Percentiles rank a stretch among this genome's conserved stretches.
Evolutionary conservation across 2,113 vertebrate species (phyloP).

Genomic region (Poeciliopsis prolifica): DNA sequence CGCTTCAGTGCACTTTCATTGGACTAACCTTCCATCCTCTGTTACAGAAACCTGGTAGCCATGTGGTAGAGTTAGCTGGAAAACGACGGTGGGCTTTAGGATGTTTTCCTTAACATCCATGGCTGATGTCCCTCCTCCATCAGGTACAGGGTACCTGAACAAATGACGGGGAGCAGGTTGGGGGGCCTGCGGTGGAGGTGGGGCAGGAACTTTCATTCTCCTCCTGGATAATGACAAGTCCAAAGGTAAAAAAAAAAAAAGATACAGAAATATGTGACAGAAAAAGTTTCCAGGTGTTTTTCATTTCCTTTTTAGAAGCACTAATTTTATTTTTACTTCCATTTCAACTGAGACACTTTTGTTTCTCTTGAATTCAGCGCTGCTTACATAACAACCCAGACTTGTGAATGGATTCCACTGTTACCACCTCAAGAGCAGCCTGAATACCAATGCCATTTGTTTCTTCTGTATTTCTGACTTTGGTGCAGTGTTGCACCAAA

Average conservation of each 20-base stretch:
- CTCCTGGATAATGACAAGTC: slow-evolving; percentile 68
- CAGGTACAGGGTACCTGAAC: slow-evolving; percentile 69
- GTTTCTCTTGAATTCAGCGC: slow-evolving; percentile 4
- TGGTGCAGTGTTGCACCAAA: slow-evolving; percentile 5
- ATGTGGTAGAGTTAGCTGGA: slow-evolving; percentile 82
- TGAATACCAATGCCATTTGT: slow-evolving; percentile 28
- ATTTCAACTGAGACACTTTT: background rate
- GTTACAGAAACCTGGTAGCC: slow-evolving; percentile 80
- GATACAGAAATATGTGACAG: background rate
- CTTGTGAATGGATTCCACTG: slow-evolving; percentile 14
- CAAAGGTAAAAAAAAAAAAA: slow-evolving; percentile 2
- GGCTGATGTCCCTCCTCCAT: slow-evolving; percentile 73
- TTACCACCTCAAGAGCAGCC: slow-evolving; percentile 4
- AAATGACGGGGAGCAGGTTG: slow-evolving; percentile 73
- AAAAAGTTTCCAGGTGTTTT: background rate
- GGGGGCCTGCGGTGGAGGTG: slow-evolving; percentile 83
- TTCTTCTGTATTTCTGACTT: background rate
- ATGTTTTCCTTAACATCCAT: slow-evolving; percentile 83
- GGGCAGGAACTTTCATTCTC: slow-evolving; percentile 90
- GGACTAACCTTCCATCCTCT: slow-evolving; percentile 85
- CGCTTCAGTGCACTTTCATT: slow-evolving; percentile 4
- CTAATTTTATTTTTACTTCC: background rate
- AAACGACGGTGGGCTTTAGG: slow-evolving; percentile 73
- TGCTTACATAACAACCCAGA: slow-evolving; percentile 4
- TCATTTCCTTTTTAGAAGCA: background rate